phyloP scores from a whole-genome alignment of 2,113 vertebrate genomes.

The Apus apus region DNA sequence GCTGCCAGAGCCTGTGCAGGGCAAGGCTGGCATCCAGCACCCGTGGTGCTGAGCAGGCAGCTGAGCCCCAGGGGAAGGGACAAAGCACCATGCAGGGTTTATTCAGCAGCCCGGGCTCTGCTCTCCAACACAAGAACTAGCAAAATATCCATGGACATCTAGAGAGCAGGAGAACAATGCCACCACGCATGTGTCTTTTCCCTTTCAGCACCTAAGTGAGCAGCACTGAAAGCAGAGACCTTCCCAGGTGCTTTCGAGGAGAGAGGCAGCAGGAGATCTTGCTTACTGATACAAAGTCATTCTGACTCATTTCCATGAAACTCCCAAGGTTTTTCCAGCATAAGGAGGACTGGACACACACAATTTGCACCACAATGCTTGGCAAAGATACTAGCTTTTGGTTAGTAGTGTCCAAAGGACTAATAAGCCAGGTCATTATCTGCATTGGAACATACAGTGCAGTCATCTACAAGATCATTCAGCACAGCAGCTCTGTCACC shows the following conservation, averaged over 20 bases:
- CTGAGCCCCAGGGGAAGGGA: neutral
- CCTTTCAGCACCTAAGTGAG: neutral
- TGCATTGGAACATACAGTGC: neutral
- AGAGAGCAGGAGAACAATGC: neutral
- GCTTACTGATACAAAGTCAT: neutral
- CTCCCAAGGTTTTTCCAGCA: neutral
- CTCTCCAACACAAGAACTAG: neutral
- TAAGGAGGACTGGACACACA: neutral
- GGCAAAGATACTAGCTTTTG: neutral
- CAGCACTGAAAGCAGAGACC: neutral
- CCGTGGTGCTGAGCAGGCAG: neutral
- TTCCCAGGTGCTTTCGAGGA: neutral
- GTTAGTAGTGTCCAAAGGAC: neutral
- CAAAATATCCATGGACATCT: neutral
- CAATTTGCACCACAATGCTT: neutral
- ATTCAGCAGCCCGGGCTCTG: neutral
- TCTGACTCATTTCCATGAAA: neutral
- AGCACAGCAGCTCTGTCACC: accelerated
- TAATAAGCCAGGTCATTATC: neutral
- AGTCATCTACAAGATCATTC: neutral
- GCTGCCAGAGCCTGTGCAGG: neutral
- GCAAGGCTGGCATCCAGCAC: neutral
- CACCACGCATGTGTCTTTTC: neutral
- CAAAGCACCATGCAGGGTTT: neutral
- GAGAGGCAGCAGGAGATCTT: neutral